Evolutionary conservation across 2,113 vertebrate species (phyloP).

Genomic region (Ciconia stormi): DNA sequence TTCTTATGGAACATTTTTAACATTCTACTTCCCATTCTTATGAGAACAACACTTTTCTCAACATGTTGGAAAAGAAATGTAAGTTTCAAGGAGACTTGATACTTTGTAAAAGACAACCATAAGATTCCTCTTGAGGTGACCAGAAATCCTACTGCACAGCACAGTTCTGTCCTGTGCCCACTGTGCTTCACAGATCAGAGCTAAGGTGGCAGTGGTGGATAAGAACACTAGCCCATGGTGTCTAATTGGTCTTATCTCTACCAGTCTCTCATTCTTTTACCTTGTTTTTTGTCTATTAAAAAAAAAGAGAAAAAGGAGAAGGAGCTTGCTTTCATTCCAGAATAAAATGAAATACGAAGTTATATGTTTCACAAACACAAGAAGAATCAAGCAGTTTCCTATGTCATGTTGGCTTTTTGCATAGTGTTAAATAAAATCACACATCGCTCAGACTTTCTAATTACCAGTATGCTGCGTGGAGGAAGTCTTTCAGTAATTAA

Average conservation of each 20-base stretch:
- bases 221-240: not conserved
- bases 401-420: not conserved
- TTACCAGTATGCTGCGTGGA: not conserved
- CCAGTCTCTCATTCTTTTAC: not conserved
- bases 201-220: not conserved
- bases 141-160: not conserved
- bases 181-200: not conserved
- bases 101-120: not conserved
- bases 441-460: not conserved
- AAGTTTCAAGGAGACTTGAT: not conserved
- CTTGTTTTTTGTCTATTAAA: not conserved
- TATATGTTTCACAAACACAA: not conserved
- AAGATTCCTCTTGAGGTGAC: not conserved
- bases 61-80: not conserved
- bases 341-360: not conserved
- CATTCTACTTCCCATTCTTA: not conserved
- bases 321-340: not conserved
- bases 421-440: not conserved
- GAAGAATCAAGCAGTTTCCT: not conserved
- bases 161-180: not conserved
- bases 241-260: not conserved
- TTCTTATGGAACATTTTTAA: not conserved
- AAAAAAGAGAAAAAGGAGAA: not conserved
- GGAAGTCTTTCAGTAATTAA: conserved; percentile 28
- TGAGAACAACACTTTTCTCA: not conserved